Conservation (phyloP, 2,797 vertebrate species). For the Myripristis jacobus region DNA sequence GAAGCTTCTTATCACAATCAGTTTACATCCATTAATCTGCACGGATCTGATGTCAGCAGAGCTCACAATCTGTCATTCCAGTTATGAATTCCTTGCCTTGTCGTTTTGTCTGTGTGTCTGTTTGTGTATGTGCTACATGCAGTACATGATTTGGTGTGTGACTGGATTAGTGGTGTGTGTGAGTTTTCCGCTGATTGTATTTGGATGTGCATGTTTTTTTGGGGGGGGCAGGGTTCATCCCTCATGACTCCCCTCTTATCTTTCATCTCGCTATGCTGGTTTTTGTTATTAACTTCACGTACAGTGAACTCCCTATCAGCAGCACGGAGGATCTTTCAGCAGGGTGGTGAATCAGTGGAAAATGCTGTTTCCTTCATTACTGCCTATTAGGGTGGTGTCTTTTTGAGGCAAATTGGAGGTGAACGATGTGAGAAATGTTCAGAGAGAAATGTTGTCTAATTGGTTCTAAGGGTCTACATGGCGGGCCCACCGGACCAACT, state of each 20-base stretch:
- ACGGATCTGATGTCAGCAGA: constrained; percentile 29
- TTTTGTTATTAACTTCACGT: constrained; percentile 44
- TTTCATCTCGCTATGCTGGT: neutral
- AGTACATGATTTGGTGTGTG: neutral
- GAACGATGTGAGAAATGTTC: constrained; percentile 71
- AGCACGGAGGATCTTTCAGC: constrained; percentile 40
- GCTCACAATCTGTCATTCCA: constrained; percentile 36
- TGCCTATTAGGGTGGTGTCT: constrained; percentile 66
- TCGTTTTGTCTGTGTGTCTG: constrained; percentile 11
- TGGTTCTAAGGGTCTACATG: constrained; percentile 75
- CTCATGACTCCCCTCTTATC: neutral
- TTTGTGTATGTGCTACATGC: neutral
- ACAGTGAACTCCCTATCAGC: constrained; percentile 41
- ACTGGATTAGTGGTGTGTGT: neutral
- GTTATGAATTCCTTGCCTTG: constrained; percentile 23
- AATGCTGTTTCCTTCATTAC: constrained; percentile 76
- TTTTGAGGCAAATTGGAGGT: constrained; percentile 71
- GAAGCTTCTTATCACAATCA: constrained; percentile 50
- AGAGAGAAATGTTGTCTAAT: constrained; percentile 73
- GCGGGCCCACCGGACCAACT: constrained; percentile 51
- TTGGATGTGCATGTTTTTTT: constrained; percentile 23
- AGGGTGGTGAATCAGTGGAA: constrained; percentile 54
- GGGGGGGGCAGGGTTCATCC: no score
- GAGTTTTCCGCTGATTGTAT: neutral
- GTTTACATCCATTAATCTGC: constrained; percentile 52